Conservation (phyloP, 1,140 invertebrate species). For the Mamestra configurata region DNA sequence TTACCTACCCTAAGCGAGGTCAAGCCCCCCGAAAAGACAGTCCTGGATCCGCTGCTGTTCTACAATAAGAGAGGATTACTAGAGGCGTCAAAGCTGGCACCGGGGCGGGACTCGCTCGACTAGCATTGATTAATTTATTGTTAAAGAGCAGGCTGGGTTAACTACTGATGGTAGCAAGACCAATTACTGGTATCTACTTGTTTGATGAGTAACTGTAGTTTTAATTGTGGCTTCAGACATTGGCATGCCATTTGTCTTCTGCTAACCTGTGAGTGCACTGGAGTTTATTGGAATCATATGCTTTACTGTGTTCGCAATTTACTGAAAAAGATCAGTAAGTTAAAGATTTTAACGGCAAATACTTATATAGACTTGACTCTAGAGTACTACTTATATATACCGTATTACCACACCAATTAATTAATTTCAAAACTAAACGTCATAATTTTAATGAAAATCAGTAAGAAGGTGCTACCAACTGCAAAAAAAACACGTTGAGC, state of each 20-base stretch:
- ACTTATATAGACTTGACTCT: no score
- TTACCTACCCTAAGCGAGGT: no score
- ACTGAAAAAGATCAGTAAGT: no score
- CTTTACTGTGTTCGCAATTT: no score
- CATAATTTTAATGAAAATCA: background rate
- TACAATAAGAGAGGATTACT: background rate
- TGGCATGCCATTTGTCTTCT: background rate
- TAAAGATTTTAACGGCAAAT: no score
- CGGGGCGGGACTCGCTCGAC: background rate
- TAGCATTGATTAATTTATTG: constrained; percentile 75
- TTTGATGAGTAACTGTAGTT: constrained; percentile 45
- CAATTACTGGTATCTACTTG: constrained; percentile 19
- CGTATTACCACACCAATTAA: no score
- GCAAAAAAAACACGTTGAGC: background rate
- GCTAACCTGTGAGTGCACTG: background rate
- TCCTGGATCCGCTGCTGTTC: no score
- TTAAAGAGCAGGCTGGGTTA: constrained; percentile 74
- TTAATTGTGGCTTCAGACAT: constrained; percentile 36
- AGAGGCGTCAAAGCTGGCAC: constrained; percentile 16
- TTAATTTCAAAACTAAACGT: no score
- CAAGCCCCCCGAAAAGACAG: no score
- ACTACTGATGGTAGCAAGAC: background rate
- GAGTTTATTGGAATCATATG: no score
- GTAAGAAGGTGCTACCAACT: no score
- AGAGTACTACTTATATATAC: no score